Base-by-base conservation (phyloP, 2,888 invertebrate genomes). In the Xanthorhoe spadicearia region DNA sequence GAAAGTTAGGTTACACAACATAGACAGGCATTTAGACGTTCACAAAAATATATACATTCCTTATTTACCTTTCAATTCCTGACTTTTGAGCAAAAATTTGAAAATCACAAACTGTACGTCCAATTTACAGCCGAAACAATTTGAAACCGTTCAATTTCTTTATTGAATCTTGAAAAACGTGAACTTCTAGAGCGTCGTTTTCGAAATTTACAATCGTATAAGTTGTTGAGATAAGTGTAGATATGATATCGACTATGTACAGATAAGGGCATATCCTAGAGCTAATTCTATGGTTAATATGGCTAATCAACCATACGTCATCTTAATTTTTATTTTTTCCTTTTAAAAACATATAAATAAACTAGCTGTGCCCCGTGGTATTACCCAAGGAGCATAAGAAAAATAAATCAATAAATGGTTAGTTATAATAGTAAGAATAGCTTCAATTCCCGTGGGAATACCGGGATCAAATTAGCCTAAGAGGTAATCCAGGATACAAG, bases 61-160 rank as follows among this genome's bases (percentile, higher is more conserved):
- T 43, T 64, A 68, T 64, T 68, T 68, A 68, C 68, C 68, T 68
- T 68, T 43, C 17, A 46, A 61, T 18, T 32, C 53, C 32, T 46
- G 13, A 52, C 32, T 53, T 53, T 46, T 32, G n/a, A 51, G 43
- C 51, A 13, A 13, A 43, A 13, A 43, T 13, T 13, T 43, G 0
- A 2, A 43, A 13, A 13, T 10, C 38, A 13, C 10, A 43, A 43
- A 43, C 2, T 0, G 9, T 43, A 13, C 5, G 3, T 43, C 13
- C 13, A 43, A 43, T 13, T 4, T 4, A 43, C 2, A 43, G 3
- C 10, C 13, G 13, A 43, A 13, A 43, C n/a, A 17, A 17, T 15
- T 15, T 5, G 15, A 48, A 15, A 59, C 49, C 17, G 13, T 46
- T 23, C 23, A 4, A 23, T 4, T 23, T 23, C 23, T 23, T 3